These are phyloP conservation scores for Saccopteryx bilineata DNA, from an alignment of 2,113 vertebrate genomes.

Conservation along the genomic window DNA sequence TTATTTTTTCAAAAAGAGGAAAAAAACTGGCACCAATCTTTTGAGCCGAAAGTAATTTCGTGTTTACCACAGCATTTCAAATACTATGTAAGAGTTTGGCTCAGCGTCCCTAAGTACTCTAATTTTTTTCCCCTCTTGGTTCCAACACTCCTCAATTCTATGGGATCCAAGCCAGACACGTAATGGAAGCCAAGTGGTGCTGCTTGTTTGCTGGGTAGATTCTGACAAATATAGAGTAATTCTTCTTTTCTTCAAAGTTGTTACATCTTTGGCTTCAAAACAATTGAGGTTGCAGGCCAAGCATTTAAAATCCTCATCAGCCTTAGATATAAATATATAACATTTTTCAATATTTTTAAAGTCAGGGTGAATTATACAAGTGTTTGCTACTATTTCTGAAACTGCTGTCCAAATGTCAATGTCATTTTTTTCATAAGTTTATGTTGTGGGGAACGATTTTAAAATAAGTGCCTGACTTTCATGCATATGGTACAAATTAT, in stretches of 20 bases:
- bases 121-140: slow-evolving; percentile 64
- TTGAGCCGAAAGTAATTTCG: slow-evolving; percentile 60
- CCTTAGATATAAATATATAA: slow-evolving; percentile 71
- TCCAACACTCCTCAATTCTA: slow-evolving; percentile 68
- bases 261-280: slow-evolving; percentile 74
- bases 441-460: slow-evolving; percentile 29
- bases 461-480: slow-evolving; percentile 21
- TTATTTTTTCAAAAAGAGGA: slow-evolving; percentile 38
- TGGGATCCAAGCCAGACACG: slow-evolving; percentile 77
- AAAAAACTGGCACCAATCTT: slow-evolving; percentile 45
- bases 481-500: not conserved
- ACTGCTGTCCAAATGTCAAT: not conserved
- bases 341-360: slow-evolving; percentile 68
- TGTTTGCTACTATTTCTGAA: slow-evolving; percentile 64
- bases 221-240: slow-evolving; percentile 75
- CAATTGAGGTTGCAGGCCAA: slow-evolving; percentile 71
- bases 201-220: slow-evolving; percentile 67
- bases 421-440: slow-evolving; percentile 59
- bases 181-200: slow-evolving; percentile 81
- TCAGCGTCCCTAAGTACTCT: slow-evolving; percentile 74
- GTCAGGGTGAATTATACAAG: slow-evolving; percentile 52
- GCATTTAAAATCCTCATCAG: slow-evolving; percentile 79
- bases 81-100: slow-evolving; percentile 84
- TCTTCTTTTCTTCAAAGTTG: slow-evolving; percentile 82
- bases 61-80: slow-evolving; percentile 80